phyloP scores from a whole-genome alignment of 2,888 invertebrate species.

The Caenorhabditis sp. region DNA sequence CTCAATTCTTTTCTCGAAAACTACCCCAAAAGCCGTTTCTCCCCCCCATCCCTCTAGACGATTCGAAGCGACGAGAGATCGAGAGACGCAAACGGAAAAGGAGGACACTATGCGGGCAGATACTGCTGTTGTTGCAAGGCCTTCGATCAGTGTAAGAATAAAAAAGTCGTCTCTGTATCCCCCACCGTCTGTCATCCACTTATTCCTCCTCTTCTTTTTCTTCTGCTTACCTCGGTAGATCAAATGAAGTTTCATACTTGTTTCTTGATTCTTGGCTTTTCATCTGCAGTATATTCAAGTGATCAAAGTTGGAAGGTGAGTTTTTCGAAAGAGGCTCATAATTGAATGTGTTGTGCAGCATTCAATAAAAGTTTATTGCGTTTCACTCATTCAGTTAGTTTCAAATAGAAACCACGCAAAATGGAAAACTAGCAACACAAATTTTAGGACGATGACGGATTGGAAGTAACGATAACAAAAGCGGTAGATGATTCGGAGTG shows the following conservation, averaged over 20 bases:
- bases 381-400: neutral
- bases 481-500: conserved; percentile 36
- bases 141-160: conserved; percentile 62
- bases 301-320: conserved; percentile 46
- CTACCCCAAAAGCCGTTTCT: conserved; percentile 22
- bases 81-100: conserved; percentile 42
- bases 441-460: conserved; percentile 57
- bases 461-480: conserved; percentile 57
- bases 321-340: neutral
- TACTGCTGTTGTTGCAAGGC: conserved; percentile 40
- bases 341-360: neutral
- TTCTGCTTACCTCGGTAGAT: neutral
- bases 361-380: neutral
- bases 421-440: neutral
- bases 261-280: conserved; percentile 31
- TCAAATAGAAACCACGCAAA: neutral
- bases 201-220: conserved; percentile 1
- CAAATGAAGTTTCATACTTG: conserved; percentile 30
- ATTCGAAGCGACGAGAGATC: conserved; percentile 22
- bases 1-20: conserved; percentile 12
- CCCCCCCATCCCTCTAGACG: conserved; percentile 26
- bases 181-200: conserved; percentile 14
- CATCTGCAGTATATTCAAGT: conserved; percentile 7
- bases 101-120: conserved; percentile 44
- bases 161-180: conserved; percentile 15